Evolutionary conservation across 2,113 vertebrate genomes (phyloP), one percentile per base, ranked within the genome.

Genomic region (Puffinus mauretanicus): DNA sequence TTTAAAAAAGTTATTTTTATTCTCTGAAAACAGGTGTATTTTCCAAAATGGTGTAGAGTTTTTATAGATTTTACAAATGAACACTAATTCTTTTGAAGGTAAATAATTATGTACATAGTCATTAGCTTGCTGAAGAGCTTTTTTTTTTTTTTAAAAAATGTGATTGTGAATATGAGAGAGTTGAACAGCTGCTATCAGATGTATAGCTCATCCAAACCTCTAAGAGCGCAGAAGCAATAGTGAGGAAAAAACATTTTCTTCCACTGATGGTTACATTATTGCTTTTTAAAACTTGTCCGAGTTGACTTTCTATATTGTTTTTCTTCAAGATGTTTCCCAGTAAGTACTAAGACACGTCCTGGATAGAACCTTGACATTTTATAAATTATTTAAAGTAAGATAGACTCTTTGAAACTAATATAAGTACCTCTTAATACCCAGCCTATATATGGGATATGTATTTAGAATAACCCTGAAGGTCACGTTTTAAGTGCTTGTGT

Each of bases 201-300:
- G 11, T 64, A 22, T 32, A 47, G 66, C 9, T 88, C 10, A 47
- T 57, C 32, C 36, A 40, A 11, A 86, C 13, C 16, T 86, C 19
- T 47, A 51, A 55, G 26, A 58, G 9, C 0, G 0, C 4, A 69
- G 67, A 69, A 42, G 3, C 18, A 47, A 13, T 55, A 55, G 36
- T 27, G 44, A 92, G 66, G 62, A 92, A 88, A 49, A 9, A 61
- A 27, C 6, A 27, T 54, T 42, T 70, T 90, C 24, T 82, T 75
- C 47, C n/a, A 30, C 30, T 64, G 52, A 21, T 38, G 40, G 14
- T 60, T 90, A 6, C 13, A 3, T 52, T 72, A 40, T 40, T 64
- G 34, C 29, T 71, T 66, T 52, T 27, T 9, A 54, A 67, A 72
- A 54, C 34, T 88, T 88, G 6, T 46, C 61, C 65, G n/a, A 2